Evolutionary conservation across 2,113 vertebrate genomes (phyloP), one percentile per base, ranked within the genome.

Genomic region (Synchiropus splendidus): DNA sequence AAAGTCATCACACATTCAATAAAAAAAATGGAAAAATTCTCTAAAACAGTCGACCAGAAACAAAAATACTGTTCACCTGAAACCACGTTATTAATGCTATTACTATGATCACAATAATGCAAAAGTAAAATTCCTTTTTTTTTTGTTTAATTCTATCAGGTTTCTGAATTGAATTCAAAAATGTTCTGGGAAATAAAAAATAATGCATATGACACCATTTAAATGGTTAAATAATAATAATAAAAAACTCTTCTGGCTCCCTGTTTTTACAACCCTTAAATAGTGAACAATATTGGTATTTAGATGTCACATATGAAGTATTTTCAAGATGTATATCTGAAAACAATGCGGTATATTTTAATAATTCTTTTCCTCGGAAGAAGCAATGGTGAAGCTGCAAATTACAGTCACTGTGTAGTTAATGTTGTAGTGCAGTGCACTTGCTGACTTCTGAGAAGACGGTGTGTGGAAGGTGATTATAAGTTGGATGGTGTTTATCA

Each of bases 401-500:
- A n/a, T n/a, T n/a, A n/a, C n/a, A n/a, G n/a, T n/a, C n/a, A n/a
- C n/a, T n/a, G n/a, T n/a, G n/a, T n/a, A n/a, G n/a, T n/a, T n/a
- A n/a, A n/a, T n/a, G n/a, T 35, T 10, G 15, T 2, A 13, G 2
- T 10, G 12, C 14, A 9, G 36, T 13, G 5, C 15, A 45, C 12
- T 12, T 53, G 57, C 18, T 36, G 15, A 48, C 58, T 85, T 78
- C 75, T 82, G 45, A 67, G 78, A 79, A 83, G 68, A 59, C 48
- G 71, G 66, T 75, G 67, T 72, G 62, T 51, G 36, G 61, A 54
- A 59, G 55, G 61, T 79, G 82, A 85, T 84, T 83, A 81, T 68
- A 42, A 43, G 62, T 51, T 54, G 40, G 42, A 54, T 54, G 39
- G 72, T 54, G 56, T 77, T 81, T 86, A 85, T 86, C 84, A 69